phyloP scores from a whole-genome alignment of 2,113 vertebrate species.

The Camelus dromedarius region DNA sequence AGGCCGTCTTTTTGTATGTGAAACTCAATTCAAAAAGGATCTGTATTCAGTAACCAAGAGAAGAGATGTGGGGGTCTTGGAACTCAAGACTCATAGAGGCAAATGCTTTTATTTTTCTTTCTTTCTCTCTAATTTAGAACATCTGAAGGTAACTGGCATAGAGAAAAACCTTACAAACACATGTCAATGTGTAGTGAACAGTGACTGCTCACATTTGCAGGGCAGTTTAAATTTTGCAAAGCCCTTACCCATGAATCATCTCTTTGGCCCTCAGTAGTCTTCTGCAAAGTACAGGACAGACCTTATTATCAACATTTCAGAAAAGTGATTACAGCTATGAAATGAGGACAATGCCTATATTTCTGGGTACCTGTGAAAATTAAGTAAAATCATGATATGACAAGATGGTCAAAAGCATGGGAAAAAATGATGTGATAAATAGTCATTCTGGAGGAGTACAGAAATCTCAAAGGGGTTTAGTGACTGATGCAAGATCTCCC shows the following conservation, averaged over 20 bases:
- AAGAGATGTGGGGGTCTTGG: background rate
- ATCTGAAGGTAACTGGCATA: background rate
- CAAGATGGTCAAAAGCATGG: background rate
- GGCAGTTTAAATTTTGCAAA: background rate
- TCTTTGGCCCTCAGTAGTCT: background rate
- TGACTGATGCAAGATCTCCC: background rate
- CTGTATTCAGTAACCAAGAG: background rate
- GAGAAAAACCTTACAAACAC: background rate
- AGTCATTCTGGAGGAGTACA: background rate
- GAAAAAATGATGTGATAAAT: background rate
- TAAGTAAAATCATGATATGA: background rate
- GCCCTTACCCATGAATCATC: background rate
- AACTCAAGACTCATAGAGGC: background rate
- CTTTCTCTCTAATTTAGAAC: background rate
- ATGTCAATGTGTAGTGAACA: background rate
- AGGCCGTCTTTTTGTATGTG: background rate
- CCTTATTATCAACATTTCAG: background rate
- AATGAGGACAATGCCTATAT: background rate
- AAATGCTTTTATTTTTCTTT: background rate
- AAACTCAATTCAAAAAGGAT: background rate
- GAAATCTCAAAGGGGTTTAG: background rate
- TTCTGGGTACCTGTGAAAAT: background rate
- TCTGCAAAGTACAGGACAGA: background rate
- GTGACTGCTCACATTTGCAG: background rate
- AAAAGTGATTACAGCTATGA: background rate